Evolutionary conservation across 2,888 invertebrate genomes (phyloP), one percentile per base, ranked within the genome.

Genomic region (Hyles lineata): DNA sequence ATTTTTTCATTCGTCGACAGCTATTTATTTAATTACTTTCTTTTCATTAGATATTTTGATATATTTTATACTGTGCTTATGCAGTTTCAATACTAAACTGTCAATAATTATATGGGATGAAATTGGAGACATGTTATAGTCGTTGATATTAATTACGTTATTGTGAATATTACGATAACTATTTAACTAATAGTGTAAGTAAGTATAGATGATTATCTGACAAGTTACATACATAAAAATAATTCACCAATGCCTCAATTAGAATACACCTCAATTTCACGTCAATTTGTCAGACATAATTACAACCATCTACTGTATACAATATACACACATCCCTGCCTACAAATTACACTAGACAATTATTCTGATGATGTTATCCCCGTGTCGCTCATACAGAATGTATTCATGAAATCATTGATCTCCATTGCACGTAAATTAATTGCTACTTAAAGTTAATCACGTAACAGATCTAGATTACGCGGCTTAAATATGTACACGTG

Each of bases 331-430:
- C n/a, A 55, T 5, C 8, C 6, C 6, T n/a, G 43, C 15, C 11
- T 43, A 43, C 43, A 43, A 43, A 55, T 55, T n/a, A 55, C 55
- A 55, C 55, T 8, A 17, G 19, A 29, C 25, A 29, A 61, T 61
- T 29, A 61, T 19, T 15, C 25, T 29, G 61, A 61, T 61, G 25
- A 15, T 25, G 23, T 60, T 60, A 61, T 29, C 19, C 19, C 19
- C 61, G 63, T 73, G 61, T 58, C 70, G 21, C 58, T 59, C 63
- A 55, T 15, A 25, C 25, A 19, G 19, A 61, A 29, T 61, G 29
- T 29, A 61, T 61, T 60, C 60, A 60, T 60, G 25, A 43, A 72
- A 62, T 55, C 58, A 71, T 60, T 70, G 29, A 32, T 35, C 35
- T 11, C 6, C 55, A 17, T 25, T 15, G 35, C 35, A 21, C 35